Base-by-base conservation (phyloP, 2,113 vertebrate species). In the Misgurnus mizolepis region DNA sequence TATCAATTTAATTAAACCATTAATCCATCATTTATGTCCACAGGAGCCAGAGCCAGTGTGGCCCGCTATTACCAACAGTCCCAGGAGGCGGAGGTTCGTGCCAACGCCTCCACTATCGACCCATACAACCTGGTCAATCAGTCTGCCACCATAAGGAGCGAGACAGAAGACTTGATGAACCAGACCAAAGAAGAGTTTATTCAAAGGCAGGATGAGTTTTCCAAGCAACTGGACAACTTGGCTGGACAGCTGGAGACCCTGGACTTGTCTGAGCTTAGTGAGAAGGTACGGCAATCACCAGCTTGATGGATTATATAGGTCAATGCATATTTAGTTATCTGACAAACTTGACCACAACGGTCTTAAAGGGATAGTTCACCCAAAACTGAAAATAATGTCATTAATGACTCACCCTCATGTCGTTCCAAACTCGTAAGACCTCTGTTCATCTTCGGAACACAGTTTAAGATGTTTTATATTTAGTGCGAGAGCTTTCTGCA, bases 21-120 rank as follows among this genome's bases (percentile, higher is more conserved):
- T 0, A 62, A 49, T 34, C n/a, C 40, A 45, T 10, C 4, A 0
- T 55, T 79, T 76, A 10, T 53, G n/a, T 87, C 87, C 76, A 49
- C 86, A 99, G 98, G 98, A 4, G 97, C 98, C 22, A 87, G 95
- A 75, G 94, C 95, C 22, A 99, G 96, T 73, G 89, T 99, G 82
- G 95, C 88, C 49, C 97, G 95, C 87, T 96, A 97, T 85, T 95
- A 94, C 88, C 92, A 95, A 88, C 92, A 94, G 90, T 99, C 96
- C 70, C 87, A 94, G 61, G 93, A 90, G 27, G 96, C 97, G 14
- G 96, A 98, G 86, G 89, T 88, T 66, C 92, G 89, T 81, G 95
- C 93, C 14, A 99, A 97, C 49, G 92, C 93, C 61, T 97, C 98
- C 45, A 93, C 94, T 65, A 82, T 87, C 3, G 83, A 93, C 34